These are phyloP conservation scores for Sphyrna mokarran DNA, from an alignment of 2,113 vertebrate species.

Conservation along the genomic window DNA sequence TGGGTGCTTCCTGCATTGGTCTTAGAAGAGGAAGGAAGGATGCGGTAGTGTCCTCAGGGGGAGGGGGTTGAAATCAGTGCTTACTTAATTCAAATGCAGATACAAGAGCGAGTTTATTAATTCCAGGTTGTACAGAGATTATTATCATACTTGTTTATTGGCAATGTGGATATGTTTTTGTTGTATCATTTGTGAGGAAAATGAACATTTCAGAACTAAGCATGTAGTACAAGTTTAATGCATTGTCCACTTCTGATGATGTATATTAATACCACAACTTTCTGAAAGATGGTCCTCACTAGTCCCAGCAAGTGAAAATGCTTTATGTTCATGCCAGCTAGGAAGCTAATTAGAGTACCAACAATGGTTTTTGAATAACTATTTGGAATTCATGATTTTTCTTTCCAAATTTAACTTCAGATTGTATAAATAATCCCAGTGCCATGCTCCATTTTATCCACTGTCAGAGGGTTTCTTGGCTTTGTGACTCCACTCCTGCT, in stretches of 20 bases:
- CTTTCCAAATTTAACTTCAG: background rate
- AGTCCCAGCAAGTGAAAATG: background rate
- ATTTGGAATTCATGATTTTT: background rate
- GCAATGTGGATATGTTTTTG: background rate
- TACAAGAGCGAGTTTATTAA: slow-evolving; percentile 65
- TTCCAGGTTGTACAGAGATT: slow-evolving; percentile 63
- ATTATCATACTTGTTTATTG: slow-evolving; percentile 30
- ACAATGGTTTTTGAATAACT: background rate
- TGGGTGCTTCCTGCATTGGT: slow-evolving; percentile 58
- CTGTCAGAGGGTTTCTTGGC: too few species aligned
- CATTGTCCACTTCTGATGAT: background rate
- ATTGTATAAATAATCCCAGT: background rate
- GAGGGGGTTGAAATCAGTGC: slow-evolving; percentile 44
- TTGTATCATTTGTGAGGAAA: background rate
- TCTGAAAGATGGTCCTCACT: background rate
- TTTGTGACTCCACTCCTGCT: too few species aligned
- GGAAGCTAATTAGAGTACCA: background rate
- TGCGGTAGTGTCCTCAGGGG: slow-evolving; percentile 68
- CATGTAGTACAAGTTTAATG: background rate
- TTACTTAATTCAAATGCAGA: slow-evolving; percentile 48
- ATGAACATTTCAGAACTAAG: background rate
- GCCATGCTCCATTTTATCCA: background rate
- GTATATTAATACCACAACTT: background rate
- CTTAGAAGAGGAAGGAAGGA: slow-evolving; percentile 72
- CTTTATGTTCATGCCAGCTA: background rate